A percentile compares a stretch with the other conserved stretches of the same genome.
Evolutionary conservation across 2,113 vertebrate genomes (phyloP).

Genomic region (Epinephelus fuscoguttatus): DNA sequence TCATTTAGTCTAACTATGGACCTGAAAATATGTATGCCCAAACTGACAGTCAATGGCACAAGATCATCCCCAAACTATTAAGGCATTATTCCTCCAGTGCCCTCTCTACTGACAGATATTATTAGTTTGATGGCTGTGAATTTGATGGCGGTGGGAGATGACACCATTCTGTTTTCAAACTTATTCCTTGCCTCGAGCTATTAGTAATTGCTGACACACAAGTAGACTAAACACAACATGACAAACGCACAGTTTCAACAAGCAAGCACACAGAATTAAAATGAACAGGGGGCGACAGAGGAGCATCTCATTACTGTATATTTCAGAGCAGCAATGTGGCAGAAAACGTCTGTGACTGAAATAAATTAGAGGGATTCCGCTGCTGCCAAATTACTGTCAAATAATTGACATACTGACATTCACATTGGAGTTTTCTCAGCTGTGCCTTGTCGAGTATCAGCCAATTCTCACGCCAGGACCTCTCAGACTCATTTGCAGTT

Average conservation of each 20-base stretch:
- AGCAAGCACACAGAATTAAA: slow-evolving; percentile 23
- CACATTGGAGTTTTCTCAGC: slow-evolving; percentile 34
- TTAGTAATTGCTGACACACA: slow-evolving; percentile 44
- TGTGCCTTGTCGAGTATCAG: slow-evolving; percentile 21
- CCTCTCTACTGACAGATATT: slow-evolving; percentile 48
- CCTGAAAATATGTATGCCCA: slow-evolving; percentile 10
- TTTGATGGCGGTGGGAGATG: slow-evolving; percentile 47
- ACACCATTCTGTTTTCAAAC: slow-evolving; percentile 48
- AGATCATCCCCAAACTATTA: slow-evolving; percentile 5
- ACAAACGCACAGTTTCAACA: slow-evolving; percentile 36
- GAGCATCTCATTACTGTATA: slow-evolving; percentile 17
- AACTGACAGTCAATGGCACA: slow-evolving; percentile 26
- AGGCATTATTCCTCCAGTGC: slow-evolving; percentile 14
- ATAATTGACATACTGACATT: slow-evolving; percentile 39
- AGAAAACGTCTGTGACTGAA: slow-evolving; percentile 30
- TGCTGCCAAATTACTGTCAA: slow-evolving; percentile 34
- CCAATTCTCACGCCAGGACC: slow-evolving; percentile 23
- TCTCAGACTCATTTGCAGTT: slow-evolving; percentile 45
- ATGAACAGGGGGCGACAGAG: slow-evolving; percentile 16
- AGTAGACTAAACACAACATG: slow-evolving; percentile 38
- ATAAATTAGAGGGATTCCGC: slow-evolving; percentile 24
- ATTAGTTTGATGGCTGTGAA: slow-evolving; percentile 54
- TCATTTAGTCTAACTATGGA: slow-evolving; percentile 24
- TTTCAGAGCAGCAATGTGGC: slow-evolving; percentile 14
- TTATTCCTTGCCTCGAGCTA: slow-evolving; percentile 30